Base-by-base conservation (phyloP, 2,113 vertebrate genomes). In the Colossoma macropomum region DNA sequence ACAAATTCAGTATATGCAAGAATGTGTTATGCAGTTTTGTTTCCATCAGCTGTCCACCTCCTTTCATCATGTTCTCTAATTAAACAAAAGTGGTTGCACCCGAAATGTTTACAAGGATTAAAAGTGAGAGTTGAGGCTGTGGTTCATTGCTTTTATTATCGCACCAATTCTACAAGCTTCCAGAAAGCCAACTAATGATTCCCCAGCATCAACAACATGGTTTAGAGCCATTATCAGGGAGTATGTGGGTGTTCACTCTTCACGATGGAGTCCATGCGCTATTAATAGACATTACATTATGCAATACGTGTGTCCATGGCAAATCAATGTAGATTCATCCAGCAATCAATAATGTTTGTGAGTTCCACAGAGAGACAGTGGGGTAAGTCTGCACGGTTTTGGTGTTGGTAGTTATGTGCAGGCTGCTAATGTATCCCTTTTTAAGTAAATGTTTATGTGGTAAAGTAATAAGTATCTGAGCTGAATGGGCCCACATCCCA, bases 271-370 rank as follows among this genome's bases (percentile, higher is more conserved):
- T 80, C 80, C 60, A 11, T 71, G 77, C 11, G 34, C 80, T 87
- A 87, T 87, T 82, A 80, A 87, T 87, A 85, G 77, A 28, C 23
- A 9, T 79, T 23, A 17, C 34, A 75, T 87, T 82, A 78, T 65
- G 72, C 84, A 87, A 85, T 68, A 17, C 38, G 56, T 30, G 68
- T 82, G 76, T 60, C 71, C 21, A 72, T 79, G 71, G 32, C 17
- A 75, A 76, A 87, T 82, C 71, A 79, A 41, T 77, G 68, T 75
- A 34, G 73, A 73, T 76, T 82, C 62, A 66, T 50, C 86, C 28
- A n/a, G 56, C 69, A 84, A 73, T 69, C 52, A 54, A 75, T 28
- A 28, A 23, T 32, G 75, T 25, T 66, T 68, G 30, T 19, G n/a
- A 28, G 54, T 79, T 77, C 66, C 73, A 74, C 54, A 79, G 34